Evolutionary conservation across 2,113 vertebrate genomes (phyloP).

Genomic region (Pampusana beccarii): DNA sequence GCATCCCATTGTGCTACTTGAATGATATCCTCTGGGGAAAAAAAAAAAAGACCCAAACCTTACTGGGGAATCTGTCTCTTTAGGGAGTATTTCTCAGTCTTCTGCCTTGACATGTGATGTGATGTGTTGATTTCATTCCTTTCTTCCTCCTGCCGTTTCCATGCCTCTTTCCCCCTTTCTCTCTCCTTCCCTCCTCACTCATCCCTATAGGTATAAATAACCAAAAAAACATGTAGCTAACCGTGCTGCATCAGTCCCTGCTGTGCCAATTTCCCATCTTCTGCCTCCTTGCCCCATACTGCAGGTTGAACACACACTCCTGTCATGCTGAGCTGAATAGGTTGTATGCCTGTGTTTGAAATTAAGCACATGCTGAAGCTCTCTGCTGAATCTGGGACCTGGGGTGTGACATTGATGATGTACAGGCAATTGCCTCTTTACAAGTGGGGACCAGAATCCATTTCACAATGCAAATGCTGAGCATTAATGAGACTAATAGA

Average conservation of each 20-base stretch:
- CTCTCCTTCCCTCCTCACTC: background rate
- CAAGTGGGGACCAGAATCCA: background rate
- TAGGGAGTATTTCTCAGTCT: background rate
- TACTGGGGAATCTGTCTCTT: background rate
- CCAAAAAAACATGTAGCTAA: background rate
- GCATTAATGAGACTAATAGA: background rate
- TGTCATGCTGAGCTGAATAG: background rate
- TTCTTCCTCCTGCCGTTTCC: background rate
- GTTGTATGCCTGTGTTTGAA: background rate
- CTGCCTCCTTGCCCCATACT: background rate
- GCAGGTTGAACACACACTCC: background rate
- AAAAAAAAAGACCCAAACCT: no score
- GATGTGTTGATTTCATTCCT: background rate
- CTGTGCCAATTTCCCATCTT: constrained; percentile 36
- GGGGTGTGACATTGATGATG: background rate
- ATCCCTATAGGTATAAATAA: constrained; percentile 24
- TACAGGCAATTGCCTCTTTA: background rate
- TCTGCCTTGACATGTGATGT: background rate
- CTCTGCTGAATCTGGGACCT: background rate
- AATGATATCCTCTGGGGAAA: background rate
- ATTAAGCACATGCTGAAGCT: background rate
- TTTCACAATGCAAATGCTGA: background rate
- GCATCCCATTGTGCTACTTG: background rate
- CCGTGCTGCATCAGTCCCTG: background rate
- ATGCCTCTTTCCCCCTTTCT: background rate